Conservation (phyloP, 2,113 vertebrate genomes). For the Neodontobutis hainanensis region DNA sequence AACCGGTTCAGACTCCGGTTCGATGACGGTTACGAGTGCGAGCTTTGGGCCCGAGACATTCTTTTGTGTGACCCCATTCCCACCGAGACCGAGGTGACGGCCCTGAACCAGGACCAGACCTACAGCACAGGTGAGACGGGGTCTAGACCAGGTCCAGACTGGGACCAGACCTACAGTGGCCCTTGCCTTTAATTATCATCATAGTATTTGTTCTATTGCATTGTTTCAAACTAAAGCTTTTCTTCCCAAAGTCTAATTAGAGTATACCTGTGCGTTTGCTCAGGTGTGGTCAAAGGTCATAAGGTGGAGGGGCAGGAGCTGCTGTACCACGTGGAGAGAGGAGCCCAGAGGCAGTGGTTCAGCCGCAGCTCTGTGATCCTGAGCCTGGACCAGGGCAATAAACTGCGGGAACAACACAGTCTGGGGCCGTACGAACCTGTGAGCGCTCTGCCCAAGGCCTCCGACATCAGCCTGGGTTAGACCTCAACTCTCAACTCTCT, state of each 20-base stretch:
- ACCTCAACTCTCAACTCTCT: no score
- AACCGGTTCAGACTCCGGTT: conserved; percentile 89
- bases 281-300: conserved; percentile 91
- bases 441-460: conserved; percentile 88
- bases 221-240: no score
- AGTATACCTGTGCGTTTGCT: conserved; percentile 2
- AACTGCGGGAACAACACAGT: conserved; percentile 91
- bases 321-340: conserved; percentile 91
- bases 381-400: conserved; percentile 93
- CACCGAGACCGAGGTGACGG: conserved; percentile 92
- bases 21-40: conserved; percentile 95
- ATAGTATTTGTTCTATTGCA: no score
- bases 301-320: conserved; percentile 87
- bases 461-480: conserved; percentile 96
- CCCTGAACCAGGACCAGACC: conserved; percentile 94
- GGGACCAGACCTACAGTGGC: background rate
- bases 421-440: conserved; percentile 90
- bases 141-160: background rate
- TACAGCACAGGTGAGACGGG: conserved; percentile 87
- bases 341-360: conserved; percentile 91
- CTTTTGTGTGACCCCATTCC: conserved; percentile 97
- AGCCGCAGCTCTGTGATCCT: conserved; percentile 89
- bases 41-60: conserved; percentile 92
- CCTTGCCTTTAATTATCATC: no score
- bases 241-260: no score